These are phyloP conservation scores for Drosophila neocordata DNA, from an alignment of 1,140 invertebrate species.

Conservation along the genomic window DNA sequence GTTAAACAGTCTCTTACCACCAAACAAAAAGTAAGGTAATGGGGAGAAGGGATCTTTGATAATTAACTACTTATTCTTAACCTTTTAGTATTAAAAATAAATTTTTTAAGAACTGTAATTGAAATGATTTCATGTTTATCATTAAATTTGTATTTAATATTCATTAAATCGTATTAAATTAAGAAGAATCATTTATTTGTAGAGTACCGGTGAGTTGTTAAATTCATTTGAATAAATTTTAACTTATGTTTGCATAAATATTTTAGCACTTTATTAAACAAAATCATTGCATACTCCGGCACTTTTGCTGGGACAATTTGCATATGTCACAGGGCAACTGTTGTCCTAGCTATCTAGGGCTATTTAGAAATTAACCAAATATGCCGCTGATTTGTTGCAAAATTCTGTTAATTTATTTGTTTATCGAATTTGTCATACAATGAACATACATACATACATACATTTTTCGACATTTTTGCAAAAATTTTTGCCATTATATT, in stretches of 20 bases:
- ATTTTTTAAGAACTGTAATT: too few relatives aligned
- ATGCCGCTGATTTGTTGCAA: constrained; percentile 52
- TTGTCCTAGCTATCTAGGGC: neutral
- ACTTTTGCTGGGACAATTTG: constrained; percentile 44
- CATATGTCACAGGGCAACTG: constrained; percentile 34
- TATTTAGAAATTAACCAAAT: constrained; percentile 74
- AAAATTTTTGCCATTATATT: constrained; percentile 29
- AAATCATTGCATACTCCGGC: constrained; percentile 46
- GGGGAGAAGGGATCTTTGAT: too few relatives aligned
- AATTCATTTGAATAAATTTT: neutral
- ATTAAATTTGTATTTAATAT: too few relatives aligned
- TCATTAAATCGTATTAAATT: too few relatives aligned
- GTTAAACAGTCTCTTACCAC: too few relatives aligned
- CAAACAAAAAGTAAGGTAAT: too few relatives aligned
- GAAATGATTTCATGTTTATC: too few relatives aligned
- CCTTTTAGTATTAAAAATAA: too few relatives aligned
- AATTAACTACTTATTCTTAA: too few relatives aligned
- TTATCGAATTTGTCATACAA: constrained; percentile 51
- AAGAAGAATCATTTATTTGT: neutral
- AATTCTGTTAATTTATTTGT: constrained; percentile 74
- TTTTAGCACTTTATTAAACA: constrained; percentile 70
- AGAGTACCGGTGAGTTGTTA: constrained; percentile 3
- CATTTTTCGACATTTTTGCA: too few relatives aligned
- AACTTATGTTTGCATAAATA: constrained; percentile 49
- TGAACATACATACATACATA: neutral